These are phyloP conservation scores for Apodemia hepburni DNA, from an alignment of 2,888 invertebrate species.

Conservation along the genomic window DNA sequence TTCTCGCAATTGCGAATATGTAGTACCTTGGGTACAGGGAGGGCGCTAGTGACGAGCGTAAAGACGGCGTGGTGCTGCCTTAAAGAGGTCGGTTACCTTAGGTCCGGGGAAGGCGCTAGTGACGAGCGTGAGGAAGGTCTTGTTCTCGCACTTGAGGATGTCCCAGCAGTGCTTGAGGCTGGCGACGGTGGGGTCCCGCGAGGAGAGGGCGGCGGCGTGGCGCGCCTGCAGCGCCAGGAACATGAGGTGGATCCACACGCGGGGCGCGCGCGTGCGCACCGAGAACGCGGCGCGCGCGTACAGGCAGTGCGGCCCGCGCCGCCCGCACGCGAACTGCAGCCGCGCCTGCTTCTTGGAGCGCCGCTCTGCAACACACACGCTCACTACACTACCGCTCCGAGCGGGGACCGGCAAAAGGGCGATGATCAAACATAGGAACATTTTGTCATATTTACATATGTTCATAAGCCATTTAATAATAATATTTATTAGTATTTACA, in stretches of 20 bases:
- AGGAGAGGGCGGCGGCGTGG: slow-evolving; percentile 88
- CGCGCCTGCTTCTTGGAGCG: slow-evolving; percentile 93
- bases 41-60: slow-evolving; percentile 95
- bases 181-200: slow-evolving; percentile 89
- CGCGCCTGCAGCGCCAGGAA: slow-evolving; percentile 95
- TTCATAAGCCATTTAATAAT: too few relatives aligned
- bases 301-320: slow-evolving; percentile 90
- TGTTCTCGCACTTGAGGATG: slow-evolving; percentile 94
- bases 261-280: slow-evolving; percentile 89
- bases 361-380: slow-evolving; percentile 77
- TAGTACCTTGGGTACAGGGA: slow-evolving; percentile 90
- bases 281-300: slow-evolving; percentile 90
- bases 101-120: slow-evolving; percentile 96
- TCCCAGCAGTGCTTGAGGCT: slow-evolving; percentile 96
- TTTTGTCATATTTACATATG: too few relatives aligned
- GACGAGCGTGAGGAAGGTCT: slow-evolving; percentile 93
- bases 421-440: too few relatives aligned
- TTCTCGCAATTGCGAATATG: neutral
- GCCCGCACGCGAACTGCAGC: slow-evolving; percentile 94
- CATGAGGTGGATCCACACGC: slow-evolving; percentile 97
- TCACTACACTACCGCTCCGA: too few relatives aligned
- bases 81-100: slow-evolving; percentile 90
- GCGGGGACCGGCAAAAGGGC: too few relatives aligned
- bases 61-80: slow-evolving; percentile 93
- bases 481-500: too few relatives aligned